Conservation (phyloP, 1,140 invertebrate genomes). For the Zophobas morio region DNA sequence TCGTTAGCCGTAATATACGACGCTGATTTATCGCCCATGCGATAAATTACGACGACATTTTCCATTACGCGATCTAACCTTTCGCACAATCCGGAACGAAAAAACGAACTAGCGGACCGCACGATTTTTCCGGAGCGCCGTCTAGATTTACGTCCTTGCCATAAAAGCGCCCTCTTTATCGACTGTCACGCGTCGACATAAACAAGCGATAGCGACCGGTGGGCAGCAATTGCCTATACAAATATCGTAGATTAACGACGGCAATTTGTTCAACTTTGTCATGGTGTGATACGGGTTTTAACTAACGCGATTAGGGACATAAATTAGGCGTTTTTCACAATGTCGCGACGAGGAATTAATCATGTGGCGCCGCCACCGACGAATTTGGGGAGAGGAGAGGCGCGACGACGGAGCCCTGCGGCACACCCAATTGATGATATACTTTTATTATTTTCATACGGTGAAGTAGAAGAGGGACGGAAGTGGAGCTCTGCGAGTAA, state of each 20-base stretch:
- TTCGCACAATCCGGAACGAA: not conserved
- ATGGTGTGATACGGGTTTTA: not conserved
- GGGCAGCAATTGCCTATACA: not conserved
- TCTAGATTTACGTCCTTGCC: not conserved
- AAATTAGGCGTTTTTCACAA: not conserved
- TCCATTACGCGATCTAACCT: not conserved
- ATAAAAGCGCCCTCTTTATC: not conserved
- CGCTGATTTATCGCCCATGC: constrained; percentile 12
- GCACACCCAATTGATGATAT: no score
- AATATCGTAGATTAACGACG: constrained; percentile 3
- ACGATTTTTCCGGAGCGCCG: not conserved
- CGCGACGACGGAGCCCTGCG: no score
- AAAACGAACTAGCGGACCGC: not conserved
- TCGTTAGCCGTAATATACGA: not conserved
- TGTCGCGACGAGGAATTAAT: not conserved
- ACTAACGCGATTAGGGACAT: not conserved
- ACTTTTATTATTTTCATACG: no score
- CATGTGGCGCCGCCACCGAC: no score
- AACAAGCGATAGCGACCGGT: constrained; percentile 7
- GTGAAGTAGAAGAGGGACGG: no score
- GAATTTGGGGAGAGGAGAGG: no score
- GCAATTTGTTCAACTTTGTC: not conserved
- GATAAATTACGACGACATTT: constrained; percentile 33
- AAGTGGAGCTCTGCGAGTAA: no score
- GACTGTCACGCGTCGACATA: not conserved